Percentiles rank a stretch among this genome's conserved stretches.
phyloP scores from a whole-genome alignment of 2,113 vertebrate species.

The Corythornis vintsioides region DNA sequence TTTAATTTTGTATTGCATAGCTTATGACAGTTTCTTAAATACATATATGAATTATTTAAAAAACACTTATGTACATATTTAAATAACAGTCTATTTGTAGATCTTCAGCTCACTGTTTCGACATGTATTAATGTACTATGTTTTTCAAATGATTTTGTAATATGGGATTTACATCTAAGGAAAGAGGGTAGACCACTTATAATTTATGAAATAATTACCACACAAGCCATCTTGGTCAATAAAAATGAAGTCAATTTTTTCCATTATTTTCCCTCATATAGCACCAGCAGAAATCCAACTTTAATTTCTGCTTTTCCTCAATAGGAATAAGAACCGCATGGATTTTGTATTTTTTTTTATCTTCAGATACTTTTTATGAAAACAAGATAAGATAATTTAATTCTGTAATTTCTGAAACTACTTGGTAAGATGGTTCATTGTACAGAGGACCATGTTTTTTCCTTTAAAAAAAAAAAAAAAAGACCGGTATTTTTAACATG shows the following conservation, averaged over 20 bases:
- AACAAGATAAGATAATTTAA: neutral
- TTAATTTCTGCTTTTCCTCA: neutral
- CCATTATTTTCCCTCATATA: neutral
- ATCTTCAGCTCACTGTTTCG: neutral
- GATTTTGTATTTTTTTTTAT: neutral
- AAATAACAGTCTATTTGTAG: slow-evolving; percentile 22
- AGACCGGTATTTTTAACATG: neutral
- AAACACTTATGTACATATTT: slow-evolving; percentile 49
- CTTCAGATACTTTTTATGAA: neutral
- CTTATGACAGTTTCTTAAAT: slow-evolving; percentile 62
- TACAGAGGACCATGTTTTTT: neutral
- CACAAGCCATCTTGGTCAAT: neutral
- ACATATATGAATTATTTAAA: slow-evolving; percentile 67
- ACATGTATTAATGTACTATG: neutral
- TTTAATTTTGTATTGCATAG: slow-evolving; percentile 56
- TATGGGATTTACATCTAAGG: neutral
- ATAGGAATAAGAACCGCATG: neutral
- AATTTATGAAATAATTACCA: neutral
- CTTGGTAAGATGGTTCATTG: neutral
- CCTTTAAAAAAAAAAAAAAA: neutral
- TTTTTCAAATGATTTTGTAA: neutral
- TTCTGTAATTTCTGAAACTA: neutral
- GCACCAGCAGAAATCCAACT: neutral
- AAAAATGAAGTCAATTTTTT: neutral
- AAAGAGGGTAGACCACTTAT: neutral